Percentiles rank a stretch among this genome's conserved stretches.
These are phyloP conservation scores for Paragorgia papillata DNA, from an alignment of 92 coral and sea anemone genomes.

Conservation along the genomic window DNA sequence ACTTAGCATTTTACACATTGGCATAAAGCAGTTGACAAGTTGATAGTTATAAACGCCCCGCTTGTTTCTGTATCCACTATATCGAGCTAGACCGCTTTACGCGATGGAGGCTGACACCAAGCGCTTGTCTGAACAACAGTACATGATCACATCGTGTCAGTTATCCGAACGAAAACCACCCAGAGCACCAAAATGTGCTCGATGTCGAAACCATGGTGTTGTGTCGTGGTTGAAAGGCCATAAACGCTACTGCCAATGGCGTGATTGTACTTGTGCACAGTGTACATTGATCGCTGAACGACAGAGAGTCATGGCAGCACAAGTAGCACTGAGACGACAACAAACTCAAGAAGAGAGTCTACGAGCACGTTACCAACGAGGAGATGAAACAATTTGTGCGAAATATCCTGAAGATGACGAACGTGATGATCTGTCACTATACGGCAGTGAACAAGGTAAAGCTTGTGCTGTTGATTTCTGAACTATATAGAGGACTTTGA, in stretches of 20 bases:
- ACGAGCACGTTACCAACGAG: conserved; percentile 58
- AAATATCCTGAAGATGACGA: conserved; percentile 44
- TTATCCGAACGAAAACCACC: conserved; percentile 36
- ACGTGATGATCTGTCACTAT: conserved; percentile 21
- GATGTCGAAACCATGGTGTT: conserved; percentile 97
- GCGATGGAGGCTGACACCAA: conserved; percentile 3
- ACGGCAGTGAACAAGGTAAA: conserved; percentile 13
- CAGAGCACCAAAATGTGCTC: conserved; percentile 89
- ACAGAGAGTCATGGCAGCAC: conserved; percentile 99
- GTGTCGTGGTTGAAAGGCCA: conserved; percentile 96
- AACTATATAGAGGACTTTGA: too few relatives aligned
- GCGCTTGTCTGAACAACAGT: neutral
- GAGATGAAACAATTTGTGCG: neutral
- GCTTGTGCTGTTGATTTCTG: too few relatives aligned
- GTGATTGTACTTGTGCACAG: conserved; percentile 94
- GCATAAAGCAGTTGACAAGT: conserved; percentile 46
- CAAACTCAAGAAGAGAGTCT: conserved; percentile 97
- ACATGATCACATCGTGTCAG: neutral
- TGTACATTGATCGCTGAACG: conserved; percentile 96
- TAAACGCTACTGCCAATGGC: conserved; percentile 98
- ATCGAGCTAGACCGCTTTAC: neutral
- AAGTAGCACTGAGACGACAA: conserved; percentile 93
- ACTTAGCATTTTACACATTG: conserved; percentile 34
- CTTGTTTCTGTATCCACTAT: conserved; percentile 39
- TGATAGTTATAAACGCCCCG: conserved; percentile 20